phyloP scores from a whole-genome alignment of 2,797 vertebrate species.

The Helostoma temminkii region DNA sequence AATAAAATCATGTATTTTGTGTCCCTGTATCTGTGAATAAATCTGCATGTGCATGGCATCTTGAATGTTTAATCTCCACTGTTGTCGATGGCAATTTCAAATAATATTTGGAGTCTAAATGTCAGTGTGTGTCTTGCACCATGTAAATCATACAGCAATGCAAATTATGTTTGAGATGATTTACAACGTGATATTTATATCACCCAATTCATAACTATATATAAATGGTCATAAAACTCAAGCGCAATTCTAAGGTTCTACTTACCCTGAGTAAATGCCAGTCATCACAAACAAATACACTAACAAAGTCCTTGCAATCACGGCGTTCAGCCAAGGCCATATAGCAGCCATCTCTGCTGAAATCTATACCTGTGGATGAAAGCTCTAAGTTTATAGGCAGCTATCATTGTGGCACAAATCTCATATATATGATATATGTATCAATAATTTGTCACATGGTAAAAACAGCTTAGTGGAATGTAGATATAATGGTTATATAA shows the following conservation, averaged over 20 bases:
- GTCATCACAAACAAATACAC: constrained; percentile 95
- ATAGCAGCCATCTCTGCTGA: constrained; percentile 93
- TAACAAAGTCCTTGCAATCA: constrained; percentile 96
- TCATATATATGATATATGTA: not conserved
- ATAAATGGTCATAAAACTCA: constrained; percentile 8
- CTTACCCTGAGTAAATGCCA: constrained; percentile 97
- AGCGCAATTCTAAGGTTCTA: not conserved
- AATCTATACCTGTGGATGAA: constrained; percentile 86
- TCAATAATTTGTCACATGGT: constrained; percentile 48
- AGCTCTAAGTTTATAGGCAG: not conserved
- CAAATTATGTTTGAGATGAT: constrained; percentile 1
- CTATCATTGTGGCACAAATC: not conserved
- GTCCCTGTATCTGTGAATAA: too few relatives aligned
- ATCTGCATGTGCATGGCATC: not conserved
- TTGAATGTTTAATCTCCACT: not conserved
- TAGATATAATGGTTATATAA: constrained; percentile 50
- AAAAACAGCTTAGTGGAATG: constrained; percentile 45
- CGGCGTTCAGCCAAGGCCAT: constrained; percentile 95
- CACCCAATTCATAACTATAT: not conserved
- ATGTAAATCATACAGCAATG: not conserved
- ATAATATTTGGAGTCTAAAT: too few relatives aligned
- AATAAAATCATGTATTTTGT: too few relatives aligned
- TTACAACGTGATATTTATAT: not conserved
- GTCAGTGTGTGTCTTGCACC: too few relatives aligned
- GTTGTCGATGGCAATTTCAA: too few relatives aligned